phyloP scores from a whole-genome alignment of 2,888 invertebrate species.

The Lordiphosa fenestrarum region DNA sequence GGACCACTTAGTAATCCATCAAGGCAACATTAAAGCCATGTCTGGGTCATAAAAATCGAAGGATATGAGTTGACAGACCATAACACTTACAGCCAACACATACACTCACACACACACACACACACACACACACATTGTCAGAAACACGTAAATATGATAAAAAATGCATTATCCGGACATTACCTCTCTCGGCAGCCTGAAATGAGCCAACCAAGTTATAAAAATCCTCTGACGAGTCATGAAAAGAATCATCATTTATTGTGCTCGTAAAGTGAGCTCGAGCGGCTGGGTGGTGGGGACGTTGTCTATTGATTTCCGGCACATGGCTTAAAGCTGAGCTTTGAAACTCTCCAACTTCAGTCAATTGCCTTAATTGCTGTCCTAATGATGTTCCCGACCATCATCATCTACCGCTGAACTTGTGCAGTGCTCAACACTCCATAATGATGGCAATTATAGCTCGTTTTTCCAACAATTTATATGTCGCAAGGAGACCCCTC shows the following conservation, averaged over 20 bases:
- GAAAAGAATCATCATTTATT: slow-evolving; percentile 52
- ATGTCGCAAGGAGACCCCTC: slow-evolving; percentile 38
- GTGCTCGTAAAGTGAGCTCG: slow-evolving; percentile 7
- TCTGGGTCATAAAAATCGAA: slow-evolving; percentile 42
- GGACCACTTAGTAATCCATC: slow-evolving; percentile 57
- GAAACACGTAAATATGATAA: slow-evolving; percentile 31
- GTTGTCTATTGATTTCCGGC: slow-evolving; percentile 48
- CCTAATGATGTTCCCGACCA: slow-evolving; percentile 56
- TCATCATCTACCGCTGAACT: slow-evolving; percentile 37
- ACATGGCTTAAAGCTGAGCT: slow-evolving; percentile 35
- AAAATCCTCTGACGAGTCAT: slow-evolving; percentile 37
- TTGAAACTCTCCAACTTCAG: slow-evolving; percentile 20
- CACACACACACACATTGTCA: not conserved
- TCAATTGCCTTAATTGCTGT: slow-evolving; percentile 55
- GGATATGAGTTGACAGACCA: slow-evolving; percentile 13
- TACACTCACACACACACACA: not conserved
- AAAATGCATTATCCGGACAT: slow-evolving; percentile 64
- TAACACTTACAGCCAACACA: slow-evolving; percentile 9
- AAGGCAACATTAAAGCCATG: slow-evolving; percentile 38
- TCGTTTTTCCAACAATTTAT: slow-evolving; percentile 79
- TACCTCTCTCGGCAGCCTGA: slow-evolving; percentile 26
- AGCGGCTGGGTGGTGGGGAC: slow-evolving; percentile 17
- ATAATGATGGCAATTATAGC: slow-evolving; percentile 79
- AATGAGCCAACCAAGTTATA: slow-evolving; percentile 46
- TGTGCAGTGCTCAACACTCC: slow-evolving; percentile 73